Evolutionary conservation across 2,113 vertebrate genomes (phyloP).

Genomic region (Puntigrus tetrazona): DNA sequence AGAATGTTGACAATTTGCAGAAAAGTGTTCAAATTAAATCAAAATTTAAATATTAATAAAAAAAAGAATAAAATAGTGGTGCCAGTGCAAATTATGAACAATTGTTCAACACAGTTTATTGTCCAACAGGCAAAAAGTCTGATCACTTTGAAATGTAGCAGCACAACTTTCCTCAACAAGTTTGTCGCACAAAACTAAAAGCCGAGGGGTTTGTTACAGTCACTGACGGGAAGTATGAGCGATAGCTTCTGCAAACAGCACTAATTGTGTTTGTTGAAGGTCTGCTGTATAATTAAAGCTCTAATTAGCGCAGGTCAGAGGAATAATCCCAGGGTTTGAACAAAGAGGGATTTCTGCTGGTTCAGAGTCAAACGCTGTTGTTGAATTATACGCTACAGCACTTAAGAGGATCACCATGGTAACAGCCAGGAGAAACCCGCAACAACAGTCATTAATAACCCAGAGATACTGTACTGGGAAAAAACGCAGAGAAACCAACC

Average conservation of each 20-base stretch:
- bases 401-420: conserved; percentile 23
- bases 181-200: background rate
- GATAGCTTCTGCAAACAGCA: background rate
- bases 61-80: too few relatives aligned
- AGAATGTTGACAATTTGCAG: too few relatives aligned
- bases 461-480: conserved; percentile 3
- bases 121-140: too few relatives aligned
- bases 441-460: conserved; percentile 34
- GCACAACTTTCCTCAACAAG: background rate
- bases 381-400: background rate
- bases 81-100: too few relatives aligned
- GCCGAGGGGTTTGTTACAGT: background rate
- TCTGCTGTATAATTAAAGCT: conserved; percentile 5
- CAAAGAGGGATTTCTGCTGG: conserved; percentile 7
- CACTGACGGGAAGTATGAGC: background rate
- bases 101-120: too few relatives aligned
- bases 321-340: conserved; percentile 25
- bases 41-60: too few relatives aligned
- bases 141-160: background rate
- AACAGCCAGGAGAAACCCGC: conserved; percentile 17
- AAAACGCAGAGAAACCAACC: background rate
- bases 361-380: background rate
- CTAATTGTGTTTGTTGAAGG: background rate
- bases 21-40: too few relatives aligned
- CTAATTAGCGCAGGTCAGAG: conserved; percentile 5